A percentile compares a stretch with the other conserved stretches of the same genome.
phyloP scores from a whole-genome alignment of 2,113 vertebrate genomes.

The Sylvicapra grimmia region DNA sequence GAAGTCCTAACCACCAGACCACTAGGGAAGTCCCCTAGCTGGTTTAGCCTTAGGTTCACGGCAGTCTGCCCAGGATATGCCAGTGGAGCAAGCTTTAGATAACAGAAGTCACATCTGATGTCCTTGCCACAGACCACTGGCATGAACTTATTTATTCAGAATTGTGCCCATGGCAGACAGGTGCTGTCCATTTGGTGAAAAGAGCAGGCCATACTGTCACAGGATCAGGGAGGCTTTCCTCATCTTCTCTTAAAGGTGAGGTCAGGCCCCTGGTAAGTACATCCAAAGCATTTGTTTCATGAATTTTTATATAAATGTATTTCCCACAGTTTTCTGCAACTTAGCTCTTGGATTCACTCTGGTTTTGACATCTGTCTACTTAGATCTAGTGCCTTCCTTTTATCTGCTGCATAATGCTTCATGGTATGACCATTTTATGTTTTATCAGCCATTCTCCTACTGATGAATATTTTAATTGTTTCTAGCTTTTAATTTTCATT shows the following conservation, averaged over 20 bases:
- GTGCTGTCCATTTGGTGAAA: not conserved
- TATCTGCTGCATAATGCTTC: not conserved
- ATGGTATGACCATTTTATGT: not conserved
- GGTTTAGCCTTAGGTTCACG: constrained; percentile 36
- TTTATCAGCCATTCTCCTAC: not conserved
- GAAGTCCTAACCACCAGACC: not conserved
- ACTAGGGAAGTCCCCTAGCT: not conserved
- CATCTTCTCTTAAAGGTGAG: not conserved
- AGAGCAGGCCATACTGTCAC: not conserved
- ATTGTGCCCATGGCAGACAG: not conserved
- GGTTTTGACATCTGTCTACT: not conserved
- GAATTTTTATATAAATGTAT: not conserved
- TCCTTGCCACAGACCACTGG: not conserved
- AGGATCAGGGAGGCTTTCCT: not conserved
- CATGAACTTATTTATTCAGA: not conserved
- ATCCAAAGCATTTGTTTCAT: not conserved
- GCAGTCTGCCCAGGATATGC: constrained; percentile 13
- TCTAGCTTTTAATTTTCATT: not conserved
- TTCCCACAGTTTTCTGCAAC: not conserved
- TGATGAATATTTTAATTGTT: not conserved
- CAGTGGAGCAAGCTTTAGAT: constrained; percentile 21
- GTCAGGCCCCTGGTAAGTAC: not conserved
- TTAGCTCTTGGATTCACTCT: not conserved
- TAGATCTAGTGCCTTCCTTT: not conserved
- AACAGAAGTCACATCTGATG: not conserved